A percentile compares a stretch with the other conserved stretches of the same genome.
Conservation (phyloP, 2,888 invertebrate genomes). For the Pantelozetes paolii region DNA sequence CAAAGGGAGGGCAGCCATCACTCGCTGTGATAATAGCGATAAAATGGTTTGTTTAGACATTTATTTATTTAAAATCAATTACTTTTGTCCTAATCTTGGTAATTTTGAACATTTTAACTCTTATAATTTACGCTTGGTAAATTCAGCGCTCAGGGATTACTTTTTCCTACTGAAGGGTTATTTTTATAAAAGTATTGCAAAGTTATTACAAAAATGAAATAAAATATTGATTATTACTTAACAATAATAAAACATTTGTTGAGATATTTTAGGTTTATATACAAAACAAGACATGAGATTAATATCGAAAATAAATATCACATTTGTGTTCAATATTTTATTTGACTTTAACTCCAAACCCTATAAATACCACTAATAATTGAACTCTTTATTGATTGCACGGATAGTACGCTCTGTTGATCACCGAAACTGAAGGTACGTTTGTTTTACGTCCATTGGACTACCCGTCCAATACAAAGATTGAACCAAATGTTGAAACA, state of each 20-base stretch:
- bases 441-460: conserved; percentile 25
- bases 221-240: too few relatives aligned
- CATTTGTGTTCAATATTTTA: too few relatives aligned
- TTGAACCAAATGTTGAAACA: background rate
- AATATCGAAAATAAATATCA: too few relatives aligned
- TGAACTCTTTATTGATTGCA: background rate
- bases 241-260: too few relatives aligned
- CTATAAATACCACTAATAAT: too few relatives aligned
- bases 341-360: too few relatives aligned
- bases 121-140: background rate
- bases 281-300: too few relatives aligned
- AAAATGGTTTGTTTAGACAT: conserved; percentile 27
- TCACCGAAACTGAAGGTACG: background rate
- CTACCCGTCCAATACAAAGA: background rate
- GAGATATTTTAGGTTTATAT: too few relatives aligned
- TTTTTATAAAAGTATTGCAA: too few relatives aligned
- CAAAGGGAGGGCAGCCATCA: conserved; percentile 36
- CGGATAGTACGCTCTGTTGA: conserved; percentile 18
- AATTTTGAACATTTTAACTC: background rate
- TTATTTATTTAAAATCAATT: background rate
- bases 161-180: too few relatives aligned
- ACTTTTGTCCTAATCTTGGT: background rate
- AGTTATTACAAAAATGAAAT: too few relatives aligned
- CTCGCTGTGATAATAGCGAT: conserved; percentile 23
- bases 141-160: too few relatives aligned